These are phyloP conservation scores for Synergus laeviventris DNA, from an alignment of 2,888 invertebrate genomes.

Conservation along the genomic window DNA sequence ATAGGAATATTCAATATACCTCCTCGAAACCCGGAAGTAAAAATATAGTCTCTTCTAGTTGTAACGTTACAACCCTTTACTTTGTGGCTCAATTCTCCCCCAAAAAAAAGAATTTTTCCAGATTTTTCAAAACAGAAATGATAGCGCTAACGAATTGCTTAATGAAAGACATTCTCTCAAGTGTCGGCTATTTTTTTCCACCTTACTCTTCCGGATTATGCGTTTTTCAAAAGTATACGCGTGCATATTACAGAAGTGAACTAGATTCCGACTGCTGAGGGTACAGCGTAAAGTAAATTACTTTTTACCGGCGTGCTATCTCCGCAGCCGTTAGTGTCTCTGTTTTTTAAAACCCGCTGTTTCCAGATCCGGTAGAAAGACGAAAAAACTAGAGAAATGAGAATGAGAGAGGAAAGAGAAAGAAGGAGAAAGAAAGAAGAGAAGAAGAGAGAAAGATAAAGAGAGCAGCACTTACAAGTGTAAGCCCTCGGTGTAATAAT, in stretches of 20 bases:
- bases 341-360: slow-evolving; percentile 36
- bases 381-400: slow-evolving; percentile 8
- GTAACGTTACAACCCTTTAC: background rate
- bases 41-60: background rate
- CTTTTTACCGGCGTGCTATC: slow-evolving; percentile 30
- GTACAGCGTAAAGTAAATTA: slow-evolving; percentile 36
- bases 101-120: background rate
- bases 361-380: slow-evolving; percentile 40
- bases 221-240: slow-evolving; percentile 28
- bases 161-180: slow-evolving; percentile 63
- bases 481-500: slow-evolving; percentile 17
- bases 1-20: background rate
- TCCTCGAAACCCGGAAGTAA: background rate
- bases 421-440: slow-evolving; percentile 8
- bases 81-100: background rate
- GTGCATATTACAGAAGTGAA: slow-evolving; percentile 43
- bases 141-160: slow-evolving; percentile 70
- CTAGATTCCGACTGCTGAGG: slow-evolving; percentile 45
- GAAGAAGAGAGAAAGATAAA: slow-evolving; percentile 28
- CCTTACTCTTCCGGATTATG: slow-evolving; percentile 15
- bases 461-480: slow-evolving; percentile 9
- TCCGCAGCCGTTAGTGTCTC: slow-evolving; percentile 33
- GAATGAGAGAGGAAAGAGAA: slow-evolving; percentile 28
- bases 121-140: slow-evolving; percentile 53
- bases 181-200: slow-evolving; percentile 18